These are phyloP conservation scores for Isurus oxyrinchus DNA, from an alignment of 2,113 vertebrate genomes.

Conservation along the genomic window DNA sequence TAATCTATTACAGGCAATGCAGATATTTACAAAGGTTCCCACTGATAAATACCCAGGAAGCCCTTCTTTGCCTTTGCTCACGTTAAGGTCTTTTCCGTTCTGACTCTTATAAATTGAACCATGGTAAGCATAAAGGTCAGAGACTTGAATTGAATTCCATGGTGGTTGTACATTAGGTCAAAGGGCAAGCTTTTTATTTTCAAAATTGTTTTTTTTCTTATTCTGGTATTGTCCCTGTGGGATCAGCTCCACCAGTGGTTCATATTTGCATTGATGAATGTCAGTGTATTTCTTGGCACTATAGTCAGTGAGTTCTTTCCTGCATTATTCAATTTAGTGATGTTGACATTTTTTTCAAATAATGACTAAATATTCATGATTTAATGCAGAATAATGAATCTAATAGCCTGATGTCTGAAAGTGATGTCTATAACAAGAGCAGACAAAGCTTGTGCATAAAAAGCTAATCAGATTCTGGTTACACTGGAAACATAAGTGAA, in stretches of 20 bases:
- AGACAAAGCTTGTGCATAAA: slow-evolving; percentile 58
- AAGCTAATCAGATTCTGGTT: slow-evolving; percentile 60
- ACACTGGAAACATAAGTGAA: slow-evolving; percentile 52
- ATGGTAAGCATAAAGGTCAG: neutral
- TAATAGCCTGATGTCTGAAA: slow-evolving; percentile 56
- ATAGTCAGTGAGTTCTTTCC: slow-evolving; percentile 54
- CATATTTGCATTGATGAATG: slow-evolving; percentile 72
- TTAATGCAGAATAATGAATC: slow-evolving; percentile 52
- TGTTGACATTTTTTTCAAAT: slow-evolving; percentile 73
- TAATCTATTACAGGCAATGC: neutral
- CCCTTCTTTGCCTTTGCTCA: neutral
- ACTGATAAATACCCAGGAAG: neutral
- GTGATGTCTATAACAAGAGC: slow-evolving; percentile 64
- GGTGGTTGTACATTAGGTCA: neutral
- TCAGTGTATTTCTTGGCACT: slow-evolving; percentile 62
- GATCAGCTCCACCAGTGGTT: slow-evolving; percentile 60
- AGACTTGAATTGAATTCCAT: neutral
- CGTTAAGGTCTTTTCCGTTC: neutral
- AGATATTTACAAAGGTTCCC: neutral
- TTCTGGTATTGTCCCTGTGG: slow-evolving; percentile 45
- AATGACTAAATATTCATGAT: slow-evolving; percentile 72
- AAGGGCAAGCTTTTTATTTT: slow-evolving; percentile 19
- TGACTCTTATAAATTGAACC: neutral
- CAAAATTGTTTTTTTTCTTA: neutral
- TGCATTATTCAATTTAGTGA: slow-evolving; percentile 60